Conservation (phyloP, 2,888 invertebrate species). For the Spatulosminthurus flaviceps region DNA sequence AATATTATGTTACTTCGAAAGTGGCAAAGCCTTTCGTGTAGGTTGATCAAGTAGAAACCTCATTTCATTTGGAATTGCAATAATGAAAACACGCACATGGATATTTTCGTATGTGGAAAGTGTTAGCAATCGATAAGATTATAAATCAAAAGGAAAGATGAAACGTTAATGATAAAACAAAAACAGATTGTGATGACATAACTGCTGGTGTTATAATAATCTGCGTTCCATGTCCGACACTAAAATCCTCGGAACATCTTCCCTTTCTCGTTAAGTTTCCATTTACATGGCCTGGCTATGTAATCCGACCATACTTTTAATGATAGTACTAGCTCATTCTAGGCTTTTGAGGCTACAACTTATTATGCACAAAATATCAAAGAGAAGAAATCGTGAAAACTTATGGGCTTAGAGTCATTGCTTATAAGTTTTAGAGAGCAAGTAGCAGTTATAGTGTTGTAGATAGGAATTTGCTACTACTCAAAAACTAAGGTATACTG, state of each 20-base stretch:
- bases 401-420: too few species aligned
- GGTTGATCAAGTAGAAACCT: neutral
- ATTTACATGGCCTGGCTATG: conserved; percentile 1
- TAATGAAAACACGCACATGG: neutral
- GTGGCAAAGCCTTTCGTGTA: too few species aligned
- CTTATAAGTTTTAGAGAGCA: too few species aligned
- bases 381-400: too few species aligned
- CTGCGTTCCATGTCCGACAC: neutral
- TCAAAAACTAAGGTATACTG: too few species aligned
- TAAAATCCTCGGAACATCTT: neutral
- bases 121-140: conserved; percentile 18
- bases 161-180: neutral
- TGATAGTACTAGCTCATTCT: conserved; percentile 15
- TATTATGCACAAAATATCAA: too few species aligned
- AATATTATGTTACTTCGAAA: too few species aligned
- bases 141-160: conserved; percentile 14
- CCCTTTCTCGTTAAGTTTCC: neutral
- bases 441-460: neutral
- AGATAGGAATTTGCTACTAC: neutral
- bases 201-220: conserved; percentile 1
- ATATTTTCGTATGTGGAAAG: neutral
- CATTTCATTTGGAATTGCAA: neutral
- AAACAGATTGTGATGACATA: conserved; percentile 32
- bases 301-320: conserved; percentile 19
- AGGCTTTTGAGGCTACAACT: neutral